Percentiles rank a stretch among this genome's conserved stretches.
These are phyloP conservation scores for Galeruca laticollis DNA, from an alignment of 2,888 invertebrate species.

Conservation along the genomic window DNA sequence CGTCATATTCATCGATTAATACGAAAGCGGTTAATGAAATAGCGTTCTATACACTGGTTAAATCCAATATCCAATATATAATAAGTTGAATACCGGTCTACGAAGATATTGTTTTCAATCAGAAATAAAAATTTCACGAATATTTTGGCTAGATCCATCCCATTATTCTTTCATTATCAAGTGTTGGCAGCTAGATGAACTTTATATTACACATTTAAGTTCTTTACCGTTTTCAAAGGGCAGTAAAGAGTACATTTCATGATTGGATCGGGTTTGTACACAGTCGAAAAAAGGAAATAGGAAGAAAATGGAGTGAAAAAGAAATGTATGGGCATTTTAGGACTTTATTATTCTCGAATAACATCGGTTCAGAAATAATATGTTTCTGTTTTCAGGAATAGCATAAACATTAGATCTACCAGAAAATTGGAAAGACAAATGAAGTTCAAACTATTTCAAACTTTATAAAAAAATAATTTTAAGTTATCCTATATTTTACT, in stretches of 20 bases:
- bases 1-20: too few relatives aligned
- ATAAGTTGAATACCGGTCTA: too few relatives aligned
- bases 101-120: neutral
- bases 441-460: too few relatives aligned
- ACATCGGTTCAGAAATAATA: neutral
- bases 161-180: conserved; percentile 26
- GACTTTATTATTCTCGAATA: neutral
- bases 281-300: neutral
- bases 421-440: too few relatives aligned
- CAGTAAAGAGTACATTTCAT: conserved; percentile 41
- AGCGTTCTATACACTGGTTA: too few relatives aligned
- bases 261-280: conserved; percentile 41
- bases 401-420: neutral
- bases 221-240: conserved; percentile 34
- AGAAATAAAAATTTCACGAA: neutral
- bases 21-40: too few relatives aligned
- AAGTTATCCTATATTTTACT: too few relatives aligned
- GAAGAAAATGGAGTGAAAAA: neutral
- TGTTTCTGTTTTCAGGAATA: neutral
- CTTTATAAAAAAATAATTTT: too few relatives aligned
- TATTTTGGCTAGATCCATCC: neutral
- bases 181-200: conserved; percentile 44
- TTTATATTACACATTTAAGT: conserved; percentile 41
- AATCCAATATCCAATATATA: too few relatives aligned
- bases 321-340: neutral